These are phyloP conservation scores for Azorinus chamasolen DNA, from an alignment of 2,888 invertebrate genomes.

Conservation along the genomic window DNA sequence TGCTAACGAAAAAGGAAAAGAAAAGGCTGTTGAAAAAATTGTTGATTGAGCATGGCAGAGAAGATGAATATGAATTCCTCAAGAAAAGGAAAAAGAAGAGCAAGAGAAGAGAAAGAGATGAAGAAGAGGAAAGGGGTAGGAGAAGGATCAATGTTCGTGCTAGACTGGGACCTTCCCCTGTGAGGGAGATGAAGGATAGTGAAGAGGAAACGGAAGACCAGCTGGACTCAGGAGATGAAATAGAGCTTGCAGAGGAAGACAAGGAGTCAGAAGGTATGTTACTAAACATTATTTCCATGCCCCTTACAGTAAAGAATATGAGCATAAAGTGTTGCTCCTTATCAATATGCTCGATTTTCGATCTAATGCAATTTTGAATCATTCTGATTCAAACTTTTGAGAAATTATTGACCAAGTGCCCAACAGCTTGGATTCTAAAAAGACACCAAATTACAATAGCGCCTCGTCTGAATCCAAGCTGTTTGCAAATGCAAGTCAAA, in stretches of 20 bases:
- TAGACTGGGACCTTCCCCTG: conserved; percentile 23
- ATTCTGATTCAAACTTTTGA: too few species aligned
- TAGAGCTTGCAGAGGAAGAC: conserved; percentile 28
- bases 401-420: too few species aligned
- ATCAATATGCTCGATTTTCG: too few species aligned
- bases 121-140: conserved; percentile 8
- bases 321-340: too few species aligned
- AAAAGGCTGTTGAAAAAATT: conserved; percentile 55
- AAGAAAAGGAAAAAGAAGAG: conserved; percentile 43
- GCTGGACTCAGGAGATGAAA: conserved; percentile 37
- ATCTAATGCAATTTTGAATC: too few species aligned
- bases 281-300: too few species aligned
- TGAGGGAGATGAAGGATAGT: not conserved
- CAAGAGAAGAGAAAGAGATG: conserved; percentile 36
- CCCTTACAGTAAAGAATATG: too few species aligned
- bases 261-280: too few species aligned
- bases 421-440: too few species aligned
- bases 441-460: too few species aligned
- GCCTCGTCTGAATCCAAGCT: too few species aligned
- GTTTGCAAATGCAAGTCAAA: too few species aligned
- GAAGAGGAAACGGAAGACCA: conserved; percentile 21
- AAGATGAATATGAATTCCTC: conserved; percentile 42
- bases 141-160: conserved; percentile 30
- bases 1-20: conserved; percentile 59
- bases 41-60: conserved; percentile 44